phyloP scores from a whole-genome alignment of 2,113 vertebrate species.

The Guaruba guarouba region DNA sequence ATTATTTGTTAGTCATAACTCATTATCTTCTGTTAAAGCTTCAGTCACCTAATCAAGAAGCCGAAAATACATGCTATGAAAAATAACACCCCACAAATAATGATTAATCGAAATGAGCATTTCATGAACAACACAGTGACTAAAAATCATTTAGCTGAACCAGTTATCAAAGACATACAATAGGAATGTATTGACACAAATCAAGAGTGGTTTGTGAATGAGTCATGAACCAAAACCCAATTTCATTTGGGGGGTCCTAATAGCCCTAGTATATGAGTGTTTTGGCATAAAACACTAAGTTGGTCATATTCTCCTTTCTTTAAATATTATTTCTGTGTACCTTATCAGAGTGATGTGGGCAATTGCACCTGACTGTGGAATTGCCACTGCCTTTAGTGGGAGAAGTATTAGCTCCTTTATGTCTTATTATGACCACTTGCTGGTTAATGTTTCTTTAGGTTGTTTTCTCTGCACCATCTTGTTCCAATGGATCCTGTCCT shows the following conservation, averaged over 20 bases:
- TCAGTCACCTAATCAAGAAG: conserved; percentile 20
- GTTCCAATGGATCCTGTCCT: not conserved
- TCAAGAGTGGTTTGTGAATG: not conserved
- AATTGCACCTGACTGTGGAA: not conserved
- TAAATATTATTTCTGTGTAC: not conserved
- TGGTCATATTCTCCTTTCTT: not conserved
- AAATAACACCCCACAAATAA: not conserved
- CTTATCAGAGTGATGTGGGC: not conserved
- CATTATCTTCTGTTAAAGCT: conserved; percentile 21
- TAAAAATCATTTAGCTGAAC: conserved; percentile 3
- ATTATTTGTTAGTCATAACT: conserved; percentile 33
- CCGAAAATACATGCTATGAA: not conserved
- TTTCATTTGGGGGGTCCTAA: not conserved
- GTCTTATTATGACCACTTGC: not conserved
- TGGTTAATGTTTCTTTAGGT: not conserved
- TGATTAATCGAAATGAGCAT: conserved; percentile 8
- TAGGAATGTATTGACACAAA: not conserved
- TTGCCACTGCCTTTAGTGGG: not conserved
- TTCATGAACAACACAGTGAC: not conserved
- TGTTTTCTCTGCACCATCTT: not conserved
- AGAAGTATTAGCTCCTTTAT: not conserved
- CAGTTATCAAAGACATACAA: not conserved
- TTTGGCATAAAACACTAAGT: not conserved
- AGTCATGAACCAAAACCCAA: not conserved
- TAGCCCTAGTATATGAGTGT: not conserved